Base-by-base conservation (phyloP, 2,113 vertebrate species). In the Puffinus mauretanicus region DNA sequence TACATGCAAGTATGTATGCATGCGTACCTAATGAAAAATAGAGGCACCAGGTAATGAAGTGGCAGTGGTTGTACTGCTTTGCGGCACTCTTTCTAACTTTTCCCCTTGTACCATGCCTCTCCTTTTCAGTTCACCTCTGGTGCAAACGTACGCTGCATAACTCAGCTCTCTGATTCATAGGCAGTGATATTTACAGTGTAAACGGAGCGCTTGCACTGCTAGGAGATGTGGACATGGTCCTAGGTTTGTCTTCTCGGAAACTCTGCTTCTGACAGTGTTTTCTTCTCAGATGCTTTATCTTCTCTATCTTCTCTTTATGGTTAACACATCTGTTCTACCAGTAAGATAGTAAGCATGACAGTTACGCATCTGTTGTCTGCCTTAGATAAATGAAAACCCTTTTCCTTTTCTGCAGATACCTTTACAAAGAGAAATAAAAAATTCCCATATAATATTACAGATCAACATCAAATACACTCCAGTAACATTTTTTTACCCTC, bases 401-500 rank as follows among this genome's bases (percentile, higher is more conserved):
- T 75, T 87, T 91, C 27, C 13, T 93, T 47, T 76, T 88, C 62
- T 61, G 79, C 72, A 88, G 36, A 54, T 38, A 58, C 14, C 24
- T 82, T 85, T 22, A 38, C 62, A 82, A 46, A 60, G 29, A 61
- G 19, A 58, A 67, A 20, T 32, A 64, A 61, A 82, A 67, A 21
- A 16, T 72, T 71, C 21, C 12, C 17, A 2, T 52, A 54, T 51
- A 54, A 72, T 84, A 38, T 38, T 38, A 42, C 11, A 77, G 54
- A 40, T 82, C 10, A 86, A 26, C 36, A 70, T n/a, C 46, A 85
- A 76, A 49, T 92, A 54, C 3, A 66, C 4, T 10, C 26, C 16
- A n/a, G 2, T 27, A 73, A 60, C 5, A 6, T 17, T 46, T 64
- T 22, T 20, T 3, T 1, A 7, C 5, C 4, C 21, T 44, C 16